phyloP scores from a whole-genome alignment of 2,888 invertebrate genomes.

The Ophion ventricosus region DNA sequence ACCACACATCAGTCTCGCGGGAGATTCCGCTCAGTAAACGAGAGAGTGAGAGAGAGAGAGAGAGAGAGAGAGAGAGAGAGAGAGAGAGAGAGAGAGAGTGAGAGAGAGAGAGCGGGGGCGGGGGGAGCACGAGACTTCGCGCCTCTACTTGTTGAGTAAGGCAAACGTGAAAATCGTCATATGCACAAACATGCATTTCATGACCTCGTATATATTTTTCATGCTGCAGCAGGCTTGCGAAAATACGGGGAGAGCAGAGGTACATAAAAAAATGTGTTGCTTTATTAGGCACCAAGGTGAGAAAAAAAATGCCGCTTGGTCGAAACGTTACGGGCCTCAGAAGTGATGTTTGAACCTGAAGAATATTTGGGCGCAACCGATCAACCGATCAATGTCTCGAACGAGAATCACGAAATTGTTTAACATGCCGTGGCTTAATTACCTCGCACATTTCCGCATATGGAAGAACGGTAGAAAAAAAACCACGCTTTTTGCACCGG shows the following conservation, averaged over 20 bases:
- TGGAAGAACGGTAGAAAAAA: background rate
- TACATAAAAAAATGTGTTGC: constrained; percentile 1
- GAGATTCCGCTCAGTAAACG: constrained; percentile 43
- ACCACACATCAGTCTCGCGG: constrained; percentile 66
- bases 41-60: constrained; percentile 27
- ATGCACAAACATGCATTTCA: constrained; percentile 35
- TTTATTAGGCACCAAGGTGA: constrained; percentile 9
- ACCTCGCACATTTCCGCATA: background rate
- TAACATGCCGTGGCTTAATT: background rate
- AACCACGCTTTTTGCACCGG: background rate
- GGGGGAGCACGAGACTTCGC: too few species aligned
- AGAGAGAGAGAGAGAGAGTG: constrained; percentile 30
- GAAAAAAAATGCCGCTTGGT: background rate
- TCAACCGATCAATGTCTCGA: background rate
- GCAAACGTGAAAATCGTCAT: constrained; percentile 44
- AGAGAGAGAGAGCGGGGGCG: too few species aligned
- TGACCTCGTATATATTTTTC: constrained; percentile 40
- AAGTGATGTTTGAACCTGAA: background rate
- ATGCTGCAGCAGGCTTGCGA: constrained; percentile 26
- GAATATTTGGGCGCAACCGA: background rate
- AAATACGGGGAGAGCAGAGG: constrained; percentile 28
- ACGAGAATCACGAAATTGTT: background rate
- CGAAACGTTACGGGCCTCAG: background rate
- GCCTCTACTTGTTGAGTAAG: constrained; percentile 48
- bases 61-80: constrained; percentile 22